phyloP scores from a whole-genome alignment of 2,888 invertebrate species.

The Theodoxus fluviatilis region DNA sequence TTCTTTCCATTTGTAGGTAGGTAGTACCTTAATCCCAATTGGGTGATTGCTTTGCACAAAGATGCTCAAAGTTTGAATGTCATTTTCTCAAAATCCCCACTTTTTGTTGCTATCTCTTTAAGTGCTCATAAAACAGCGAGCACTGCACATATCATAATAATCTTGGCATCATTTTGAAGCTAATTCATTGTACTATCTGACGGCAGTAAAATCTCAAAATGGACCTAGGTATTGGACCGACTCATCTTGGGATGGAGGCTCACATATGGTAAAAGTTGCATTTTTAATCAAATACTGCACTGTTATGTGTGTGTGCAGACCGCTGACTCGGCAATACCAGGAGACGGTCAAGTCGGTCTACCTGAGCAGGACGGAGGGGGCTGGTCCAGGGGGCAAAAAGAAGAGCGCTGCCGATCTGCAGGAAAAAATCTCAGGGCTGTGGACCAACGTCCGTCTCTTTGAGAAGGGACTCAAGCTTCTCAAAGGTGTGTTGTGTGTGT shows the following conservation, averaged over 20 bases:
- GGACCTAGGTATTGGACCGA: neutral
- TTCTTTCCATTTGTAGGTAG: too few species aligned
- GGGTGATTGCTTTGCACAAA: too few species aligned
- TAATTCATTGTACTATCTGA: too few species aligned
- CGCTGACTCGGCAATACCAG: constrained; percentile 64
- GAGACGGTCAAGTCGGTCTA: constrained; percentile 77
- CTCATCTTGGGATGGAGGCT: neutral
- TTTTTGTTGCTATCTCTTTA: too few species aligned
- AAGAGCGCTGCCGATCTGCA: constrained; percentile 83
- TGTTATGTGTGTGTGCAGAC: constrained; percentile 42
- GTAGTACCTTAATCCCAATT: too few species aligned
- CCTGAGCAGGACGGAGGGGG: constrained; percentile 76
- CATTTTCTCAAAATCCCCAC: too few species aligned
- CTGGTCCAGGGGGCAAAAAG: constrained; percentile 72
- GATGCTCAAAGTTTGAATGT: too few species aligned
- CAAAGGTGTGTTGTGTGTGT: constrained; percentile 46
- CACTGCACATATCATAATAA: too few species aligned
- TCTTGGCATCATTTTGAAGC: too few species aligned
- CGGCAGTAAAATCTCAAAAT: too few species aligned
- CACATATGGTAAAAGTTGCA: too few species aligned
- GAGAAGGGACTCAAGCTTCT: constrained; percentile 65
- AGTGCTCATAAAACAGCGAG: too few species aligned
- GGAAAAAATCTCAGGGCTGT: constrained; percentile 80
- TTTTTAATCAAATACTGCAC: neutral
- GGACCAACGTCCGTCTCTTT: constrained; percentile 65